Percentiles rank a stretch among this genome's conserved stretches.
Evolutionary conservation across 1,140 invertebrate species (phyloP).

Genomic region (Hypothenemus hampei): DNA sequence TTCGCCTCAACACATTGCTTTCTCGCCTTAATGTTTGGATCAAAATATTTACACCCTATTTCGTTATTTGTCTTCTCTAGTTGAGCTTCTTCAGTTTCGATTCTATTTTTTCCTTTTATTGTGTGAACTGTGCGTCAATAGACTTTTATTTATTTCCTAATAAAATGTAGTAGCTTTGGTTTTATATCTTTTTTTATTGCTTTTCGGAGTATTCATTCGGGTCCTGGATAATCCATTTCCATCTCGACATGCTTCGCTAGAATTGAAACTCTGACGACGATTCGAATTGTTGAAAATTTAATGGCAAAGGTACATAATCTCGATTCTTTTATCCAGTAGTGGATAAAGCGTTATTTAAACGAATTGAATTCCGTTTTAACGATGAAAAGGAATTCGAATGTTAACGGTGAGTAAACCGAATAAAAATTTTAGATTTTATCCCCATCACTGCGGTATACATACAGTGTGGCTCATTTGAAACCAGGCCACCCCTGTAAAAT

Average conservation of each 20-base stretch:
- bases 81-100: neutral
- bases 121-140: constrained; percentile 10
- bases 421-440: too few relatives aligned
- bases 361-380: too few relatives aligned
- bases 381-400: too few relatives aligned
- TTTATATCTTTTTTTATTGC: constrained; percentile 9
- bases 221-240: constrained; percentile 10
- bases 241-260: neutral
- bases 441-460: too few relatives aligned
- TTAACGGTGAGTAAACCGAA: too few relatives aligned
- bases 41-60: constrained; percentile 9
- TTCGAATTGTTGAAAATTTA: neutral
- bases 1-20: too few relatives aligned
- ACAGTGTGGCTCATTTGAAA: too few relatives aligned
- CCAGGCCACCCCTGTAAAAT: too few relatives aligned
- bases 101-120: constrained; percentile 12
- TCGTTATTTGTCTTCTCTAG: constrained; percentile 1
- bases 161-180: constrained; percentile 15
- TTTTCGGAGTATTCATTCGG: neutral
- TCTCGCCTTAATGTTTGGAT: constrained; percentile 7
- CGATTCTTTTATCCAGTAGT: too few relatives aligned
- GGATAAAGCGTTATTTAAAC: too few relatives aligned
- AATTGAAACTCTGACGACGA: neutral
- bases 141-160: constrained; percentile 11
- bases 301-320: too few relatives aligned